phyloP scores from a whole-genome alignment of 2,797 vertebrate genomes.

The Momotus momota region DNA sequence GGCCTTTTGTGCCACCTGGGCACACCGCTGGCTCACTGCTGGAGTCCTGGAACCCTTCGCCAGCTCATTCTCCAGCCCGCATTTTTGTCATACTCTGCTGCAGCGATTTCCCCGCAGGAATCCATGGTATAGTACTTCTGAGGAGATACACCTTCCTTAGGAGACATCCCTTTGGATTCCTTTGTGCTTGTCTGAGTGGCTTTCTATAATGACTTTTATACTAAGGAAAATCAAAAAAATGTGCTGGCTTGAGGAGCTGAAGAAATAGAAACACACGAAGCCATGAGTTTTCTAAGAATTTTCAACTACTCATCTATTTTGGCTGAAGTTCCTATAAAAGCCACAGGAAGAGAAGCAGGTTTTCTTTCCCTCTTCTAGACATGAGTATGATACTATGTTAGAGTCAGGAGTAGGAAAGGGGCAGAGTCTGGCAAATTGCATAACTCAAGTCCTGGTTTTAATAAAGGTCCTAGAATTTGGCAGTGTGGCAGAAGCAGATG shows the following conservation, averaged over 20 bases:
- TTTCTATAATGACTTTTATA: neutral
- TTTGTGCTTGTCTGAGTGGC: neutral
- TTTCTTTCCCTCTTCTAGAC: neutral
- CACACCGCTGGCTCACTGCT: no score
- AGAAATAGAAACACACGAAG: neutral
- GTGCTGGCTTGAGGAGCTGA: neutral
- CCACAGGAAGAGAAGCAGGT: neutral
- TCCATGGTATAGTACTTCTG: neutral
- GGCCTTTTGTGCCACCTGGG: no score
- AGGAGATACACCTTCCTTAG: accelerated
- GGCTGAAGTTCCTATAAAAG: neutral
- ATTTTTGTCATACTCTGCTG: neutral
- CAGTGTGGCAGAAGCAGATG: conserved; percentile 14
- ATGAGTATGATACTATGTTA: accelerated
- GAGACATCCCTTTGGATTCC: neutral
- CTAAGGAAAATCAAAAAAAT: neutral
- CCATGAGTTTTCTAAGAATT: neutral
- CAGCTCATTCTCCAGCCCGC: neutral
- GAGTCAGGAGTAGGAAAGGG: neutral
- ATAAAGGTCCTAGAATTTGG: neutral
- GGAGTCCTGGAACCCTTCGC: neutral
- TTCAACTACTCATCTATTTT: neutral
- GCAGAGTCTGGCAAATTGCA: conserved; percentile 5
- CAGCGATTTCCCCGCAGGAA: accelerated
- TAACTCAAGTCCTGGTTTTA: neutral